Evolutionary conservation across 2,113 vertebrate species (phyloP).

Genomic region (Platichthys stellatus): DNA sequence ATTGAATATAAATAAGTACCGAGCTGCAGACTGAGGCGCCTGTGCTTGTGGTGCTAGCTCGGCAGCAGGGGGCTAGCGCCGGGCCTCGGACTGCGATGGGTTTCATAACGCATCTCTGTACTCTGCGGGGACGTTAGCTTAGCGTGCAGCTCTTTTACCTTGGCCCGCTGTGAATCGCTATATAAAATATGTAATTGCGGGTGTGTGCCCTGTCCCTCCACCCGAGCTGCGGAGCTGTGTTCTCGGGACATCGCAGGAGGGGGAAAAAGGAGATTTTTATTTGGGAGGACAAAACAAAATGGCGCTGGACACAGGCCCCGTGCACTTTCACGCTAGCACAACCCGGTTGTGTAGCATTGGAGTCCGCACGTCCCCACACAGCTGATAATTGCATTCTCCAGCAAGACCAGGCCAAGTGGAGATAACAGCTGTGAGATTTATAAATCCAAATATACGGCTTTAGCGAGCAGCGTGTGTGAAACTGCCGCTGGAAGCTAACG

Average conservation of each 20-base stretch:
- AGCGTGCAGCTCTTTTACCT: neutral
- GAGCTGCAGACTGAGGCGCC: neutral
- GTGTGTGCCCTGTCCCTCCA: no score
- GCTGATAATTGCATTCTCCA: neutral
- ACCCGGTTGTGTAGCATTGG: slow-evolving; percentile 3
- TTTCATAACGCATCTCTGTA: slow-evolving; percentile 74
- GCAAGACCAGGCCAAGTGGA: fast-evolving
- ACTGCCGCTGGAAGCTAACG: slow-evolving; percentile 4
- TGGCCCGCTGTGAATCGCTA: no score
- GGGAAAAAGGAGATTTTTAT: slow-evolving; percentile 44
- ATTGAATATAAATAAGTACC: neutral
- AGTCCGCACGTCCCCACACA: neutral
- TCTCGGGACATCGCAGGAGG: neutral
- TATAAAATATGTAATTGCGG: no score
- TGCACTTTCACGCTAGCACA: slow-evolving; percentile 48
- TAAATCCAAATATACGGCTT: neutral
- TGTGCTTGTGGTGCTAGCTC: slow-evolving; percentile 14
- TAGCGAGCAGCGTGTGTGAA: neutral
- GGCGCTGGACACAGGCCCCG: slow-evolving; percentile 77
- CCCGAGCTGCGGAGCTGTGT: no score
- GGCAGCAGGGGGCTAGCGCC: slow-evolving; percentile 35
- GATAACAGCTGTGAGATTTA: neutral
- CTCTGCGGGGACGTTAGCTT: slow-evolving; percentile 30
- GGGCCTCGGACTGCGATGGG: slow-evolving; percentile 72
- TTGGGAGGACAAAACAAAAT: slow-evolving; percentile 85